Evolutionary conservation across 1,140 invertebrate genomes (phyloP).

Genomic region (Eueides isabella): DNA sequence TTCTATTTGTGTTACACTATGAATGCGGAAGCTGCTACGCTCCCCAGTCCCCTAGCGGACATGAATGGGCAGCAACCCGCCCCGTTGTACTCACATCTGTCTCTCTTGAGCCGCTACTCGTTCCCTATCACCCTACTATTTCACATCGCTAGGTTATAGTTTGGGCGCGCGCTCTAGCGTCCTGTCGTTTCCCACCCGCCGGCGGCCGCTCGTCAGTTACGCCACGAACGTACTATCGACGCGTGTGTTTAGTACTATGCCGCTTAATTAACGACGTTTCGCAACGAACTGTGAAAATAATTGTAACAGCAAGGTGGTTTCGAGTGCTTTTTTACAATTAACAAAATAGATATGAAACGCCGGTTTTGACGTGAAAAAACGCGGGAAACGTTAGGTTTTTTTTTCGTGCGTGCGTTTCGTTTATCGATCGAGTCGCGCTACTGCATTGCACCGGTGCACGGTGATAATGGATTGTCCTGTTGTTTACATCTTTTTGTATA

Average conservation of each 20-base stretch:
- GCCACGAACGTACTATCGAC: constrained; percentile 61
- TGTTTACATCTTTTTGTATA: constrained; percentile 57
- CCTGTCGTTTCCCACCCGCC: constrained; percentile 56
- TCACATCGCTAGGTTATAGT: constrained; percentile 73
- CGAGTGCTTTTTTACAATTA: neutral
- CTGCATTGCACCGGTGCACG: constrained; percentile 64
- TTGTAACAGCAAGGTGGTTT: neutral
- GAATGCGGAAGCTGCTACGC: constrained; percentile 48
- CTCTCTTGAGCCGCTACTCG: constrained; percentile 45
- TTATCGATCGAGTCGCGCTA: constrained; percentile 65
- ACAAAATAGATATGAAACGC: constrained; percentile 2
- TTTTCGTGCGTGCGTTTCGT: constrained; percentile 53
- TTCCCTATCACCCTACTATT: constrained; percentile 62
- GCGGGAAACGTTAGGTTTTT: constrained; percentile 54
- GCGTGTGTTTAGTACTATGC: constrained; percentile 52
- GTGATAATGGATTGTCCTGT: constrained; percentile 52
- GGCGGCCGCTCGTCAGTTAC: constrained; percentile 61
- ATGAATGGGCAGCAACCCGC: constrained; percentile 66
- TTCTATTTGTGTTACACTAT: constrained; percentile 19
- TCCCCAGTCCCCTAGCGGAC: constrained; percentile 42
- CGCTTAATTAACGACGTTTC: constrained; percentile 45
- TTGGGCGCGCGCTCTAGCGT: constrained; percentile 63
- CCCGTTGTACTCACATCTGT: constrained; percentile 55
- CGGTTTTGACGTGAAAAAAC: constrained; percentile 53
- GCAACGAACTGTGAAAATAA: constrained; percentile 26